These are phyloP conservation scores for Ascaphus truei DNA, from an alignment of 2,113 vertebrate species.

Conservation along the genomic window DNA sequence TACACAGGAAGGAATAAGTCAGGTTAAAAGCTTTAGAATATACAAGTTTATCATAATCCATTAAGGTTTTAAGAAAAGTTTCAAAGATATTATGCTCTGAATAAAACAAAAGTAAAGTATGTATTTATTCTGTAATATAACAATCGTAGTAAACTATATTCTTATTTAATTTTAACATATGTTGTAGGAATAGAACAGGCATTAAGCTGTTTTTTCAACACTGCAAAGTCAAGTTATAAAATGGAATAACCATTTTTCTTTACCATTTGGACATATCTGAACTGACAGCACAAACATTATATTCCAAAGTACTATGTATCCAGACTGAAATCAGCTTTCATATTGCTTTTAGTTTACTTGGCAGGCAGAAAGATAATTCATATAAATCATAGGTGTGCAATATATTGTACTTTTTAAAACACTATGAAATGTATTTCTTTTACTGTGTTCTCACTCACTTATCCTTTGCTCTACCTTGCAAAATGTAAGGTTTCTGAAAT, in stretches of 20 bases:
- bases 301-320: constrained; percentile 27
- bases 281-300: constrained; percentile 33
- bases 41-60: too few species aligned
- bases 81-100: too few species aligned
- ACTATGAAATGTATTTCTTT: constrained; percentile 15
- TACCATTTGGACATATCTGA: background rate
- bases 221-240: background rate
- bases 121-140: too few species aligned
- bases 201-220: background rate
- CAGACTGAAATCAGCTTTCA: constrained; percentile 21
- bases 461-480: constrained; percentile 3
- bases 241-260: background rate
- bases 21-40: too few species aligned
- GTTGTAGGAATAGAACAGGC: background rate
- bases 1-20: too few species aligned
- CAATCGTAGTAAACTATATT: too few species aligned
- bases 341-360: constrained; percentile 28
- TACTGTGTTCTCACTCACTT: background rate
- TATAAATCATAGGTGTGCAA: constrained; percentile 26
- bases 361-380: constrained; percentile 17
- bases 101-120: too few species aligned
- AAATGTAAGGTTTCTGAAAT: constrained; percentile 21
- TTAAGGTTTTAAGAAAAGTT: too few species aligned
- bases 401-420: background rate
- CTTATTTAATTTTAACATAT: background rate